phyloP scores from a whole-genome alignment of 2,888 invertebrate species.

The Pollenia griseotomentosa region DNA sequence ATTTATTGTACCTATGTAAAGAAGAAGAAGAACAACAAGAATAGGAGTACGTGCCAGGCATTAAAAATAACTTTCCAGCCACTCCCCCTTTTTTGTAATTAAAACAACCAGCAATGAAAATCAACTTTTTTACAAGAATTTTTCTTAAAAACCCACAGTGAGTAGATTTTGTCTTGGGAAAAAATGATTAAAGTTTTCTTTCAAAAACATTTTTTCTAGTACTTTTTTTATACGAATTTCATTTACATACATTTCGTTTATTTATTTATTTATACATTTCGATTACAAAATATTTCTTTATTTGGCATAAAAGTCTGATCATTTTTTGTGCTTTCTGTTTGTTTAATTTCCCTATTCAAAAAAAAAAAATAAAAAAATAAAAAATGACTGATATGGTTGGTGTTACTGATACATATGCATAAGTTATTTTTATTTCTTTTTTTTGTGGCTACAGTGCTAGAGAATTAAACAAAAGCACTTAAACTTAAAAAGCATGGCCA shows the following conservation, averaged over 20 bases:
- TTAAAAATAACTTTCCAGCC: constrained; percentile 39
- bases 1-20: neutral
- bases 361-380: constrained; percentile 38
- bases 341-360: constrained; percentile 64
- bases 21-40: too few relatives aligned
- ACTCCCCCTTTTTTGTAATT: constrained; percentile 15
- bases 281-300: constrained; percentile 68
- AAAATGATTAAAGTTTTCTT: neutral
- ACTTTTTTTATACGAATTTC: constrained; percentile 24
- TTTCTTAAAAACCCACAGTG: neutral
- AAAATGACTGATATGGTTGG: constrained; percentile 40
- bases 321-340: constrained; percentile 21
- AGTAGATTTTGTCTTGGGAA: neutral
- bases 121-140: constrained; percentile 37
- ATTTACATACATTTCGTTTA: constrained; percentile 5
- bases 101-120: constrained; percentile 28
- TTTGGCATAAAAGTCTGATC: constrained; percentile 53
- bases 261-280: constrained; percentile 42
- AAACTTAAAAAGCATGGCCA: too few relatives aligned
- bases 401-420: constrained; percentile 43
- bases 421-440: neutral
- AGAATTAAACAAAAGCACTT: constrained; percentile 22
- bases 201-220: neutral
- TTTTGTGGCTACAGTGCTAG: neutral
- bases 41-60: constrained; percentile 60